Evolutionary conservation across 1,140 invertebrate species (phyloP).

Genomic region (Sarcophaga peregrina): DNA sequence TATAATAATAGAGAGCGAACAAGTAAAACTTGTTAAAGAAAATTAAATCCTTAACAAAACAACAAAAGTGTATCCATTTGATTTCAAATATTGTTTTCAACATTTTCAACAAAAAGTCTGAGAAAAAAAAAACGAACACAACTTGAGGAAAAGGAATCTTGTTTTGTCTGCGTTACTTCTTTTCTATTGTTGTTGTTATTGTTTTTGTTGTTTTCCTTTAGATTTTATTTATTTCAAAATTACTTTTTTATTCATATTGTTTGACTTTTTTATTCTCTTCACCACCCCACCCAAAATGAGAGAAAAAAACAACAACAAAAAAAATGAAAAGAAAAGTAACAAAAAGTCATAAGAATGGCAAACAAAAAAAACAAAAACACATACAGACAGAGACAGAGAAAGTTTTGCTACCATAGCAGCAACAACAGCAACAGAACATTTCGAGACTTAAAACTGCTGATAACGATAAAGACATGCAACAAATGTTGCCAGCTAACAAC

Average conservation of each 20-base stretch:
- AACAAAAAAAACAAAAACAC: not conserved
- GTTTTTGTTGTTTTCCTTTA: too few relatives aligned
- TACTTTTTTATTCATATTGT: not conserved
- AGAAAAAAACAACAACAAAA: not conserved
- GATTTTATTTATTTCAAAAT: conserved; percentile 1
- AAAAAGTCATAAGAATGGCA: not conserved
- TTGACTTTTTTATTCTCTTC: not conserved
- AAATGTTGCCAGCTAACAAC: not conserved
- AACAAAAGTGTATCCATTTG: not conserved
- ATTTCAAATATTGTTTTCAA: not conserved
- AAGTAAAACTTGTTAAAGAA: not conserved
- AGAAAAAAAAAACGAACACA: too few relatives aligned
- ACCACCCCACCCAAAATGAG: too few relatives aligned
- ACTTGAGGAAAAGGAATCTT: too few relatives aligned
- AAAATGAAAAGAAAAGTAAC: not conserved
- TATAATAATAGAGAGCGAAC: not conserved
- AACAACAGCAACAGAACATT: too few relatives aligned
- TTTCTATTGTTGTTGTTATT: not conserved
- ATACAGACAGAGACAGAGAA: not conserved
- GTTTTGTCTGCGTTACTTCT: not conserved
- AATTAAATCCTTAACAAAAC: conserved; percentile 15
- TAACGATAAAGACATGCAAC: not conserved
- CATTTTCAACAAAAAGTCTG: too few relatives aligned
- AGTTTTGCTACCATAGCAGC: not conserved
- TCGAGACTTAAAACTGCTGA: too few relatives aligned